A percentile compares a stretch with the other conserved stretches of the same genome.
These are phyloP conservation scores for Hippocampus abdominalis DNA, from an alignment of 2,113 vertebrate species.

Conservation along the genomic window DNA sequence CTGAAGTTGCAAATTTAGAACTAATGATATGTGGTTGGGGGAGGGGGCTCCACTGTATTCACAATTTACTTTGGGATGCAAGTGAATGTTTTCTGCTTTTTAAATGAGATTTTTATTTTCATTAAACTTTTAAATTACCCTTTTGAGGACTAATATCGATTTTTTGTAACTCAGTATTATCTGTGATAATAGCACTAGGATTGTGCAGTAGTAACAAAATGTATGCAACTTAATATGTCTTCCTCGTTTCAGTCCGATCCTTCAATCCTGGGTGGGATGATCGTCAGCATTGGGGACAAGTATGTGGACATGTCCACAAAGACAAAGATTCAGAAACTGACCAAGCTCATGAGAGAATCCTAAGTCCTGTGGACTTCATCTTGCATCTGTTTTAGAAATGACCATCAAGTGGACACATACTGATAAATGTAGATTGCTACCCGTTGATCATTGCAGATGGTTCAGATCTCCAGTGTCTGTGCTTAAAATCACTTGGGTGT, in stretches of 20 bases:
- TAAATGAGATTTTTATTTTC: background rate
- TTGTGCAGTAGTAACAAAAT: background rate
- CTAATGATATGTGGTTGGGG: background rate
- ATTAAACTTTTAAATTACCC: background rate
- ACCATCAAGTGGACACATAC: conserved; percentile 17
- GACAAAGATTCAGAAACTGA: conserved; percentile 92
- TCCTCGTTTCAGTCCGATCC: conserved; percentile 77
- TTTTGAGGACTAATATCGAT: background rate
- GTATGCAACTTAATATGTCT: background rate
- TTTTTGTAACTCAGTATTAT: background rate
- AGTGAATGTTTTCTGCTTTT: background rate
- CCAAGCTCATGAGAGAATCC: conserved; percentile 79
- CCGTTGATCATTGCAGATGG: conserved; percentile 43
- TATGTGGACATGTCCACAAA: conserved; percentile 94
- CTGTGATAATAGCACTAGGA: background rate
- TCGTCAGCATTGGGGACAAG: conserved; percentile 93
- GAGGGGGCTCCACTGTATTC: background rate
- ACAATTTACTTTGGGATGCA: background rate
- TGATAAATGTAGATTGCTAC: conserved; percentile 49
- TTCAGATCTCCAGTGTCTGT: conserved; percentile 54
- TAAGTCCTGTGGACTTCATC: conserved; percentile 71
- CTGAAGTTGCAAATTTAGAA: background rate
- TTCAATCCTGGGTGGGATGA: conserved; percentile 90
- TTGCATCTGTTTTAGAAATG: conserved; percentile 10
- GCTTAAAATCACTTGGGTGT: conserved; percentile 55